Conservation (phyloP, 2,888 invertebrate genomes). For the Lordiphosa fenestrarum region DNA sequence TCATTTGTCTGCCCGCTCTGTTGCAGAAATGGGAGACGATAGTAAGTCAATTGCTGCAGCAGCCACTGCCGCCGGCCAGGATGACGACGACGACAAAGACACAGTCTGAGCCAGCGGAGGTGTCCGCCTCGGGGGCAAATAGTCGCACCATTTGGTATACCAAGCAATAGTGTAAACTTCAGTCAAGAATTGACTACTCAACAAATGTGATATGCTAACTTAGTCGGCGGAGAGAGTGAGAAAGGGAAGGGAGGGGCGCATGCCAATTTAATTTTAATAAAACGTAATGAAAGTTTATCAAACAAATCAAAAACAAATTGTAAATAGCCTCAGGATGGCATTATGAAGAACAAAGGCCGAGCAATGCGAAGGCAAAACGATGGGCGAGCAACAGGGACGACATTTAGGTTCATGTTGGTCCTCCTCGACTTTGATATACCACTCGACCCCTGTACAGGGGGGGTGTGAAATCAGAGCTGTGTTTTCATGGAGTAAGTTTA, state of each 20-base stretch:
- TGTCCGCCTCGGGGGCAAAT: neutral
- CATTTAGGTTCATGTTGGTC: no score
- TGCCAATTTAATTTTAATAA: constrained; percentile 52
- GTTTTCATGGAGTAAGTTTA: no score
- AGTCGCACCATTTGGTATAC: constrained; percentile 31
- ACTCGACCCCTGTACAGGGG: no score
- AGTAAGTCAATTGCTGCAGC: constrained; percentile 13
- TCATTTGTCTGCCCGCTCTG: constrained; percentile 17
- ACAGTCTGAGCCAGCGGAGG: neutral
- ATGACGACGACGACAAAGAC: neutral
- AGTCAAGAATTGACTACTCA: no score
- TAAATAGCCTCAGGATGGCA: constrained; percentile 25
- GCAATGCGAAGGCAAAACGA: no score
- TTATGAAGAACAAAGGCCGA: neutral
- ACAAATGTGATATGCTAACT: constrained; percentile 7
- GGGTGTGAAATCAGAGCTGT: no score
- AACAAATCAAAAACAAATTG: constrained; percentile 51
- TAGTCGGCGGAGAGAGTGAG: neutral
- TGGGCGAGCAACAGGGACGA: no score
- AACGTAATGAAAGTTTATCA: constrained; percentile 51
- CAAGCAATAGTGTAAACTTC: neutral
- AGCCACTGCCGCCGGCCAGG: neutral
- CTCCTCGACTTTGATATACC: no score
- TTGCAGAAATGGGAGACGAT: constrained; percentile 26
- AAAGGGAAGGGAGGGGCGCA: no score